These are phyloP conservation scores for Tenthredo livida DNA, from an alignment of 2,888 invertebrate species.

Conservation along the genomic window DNA sequence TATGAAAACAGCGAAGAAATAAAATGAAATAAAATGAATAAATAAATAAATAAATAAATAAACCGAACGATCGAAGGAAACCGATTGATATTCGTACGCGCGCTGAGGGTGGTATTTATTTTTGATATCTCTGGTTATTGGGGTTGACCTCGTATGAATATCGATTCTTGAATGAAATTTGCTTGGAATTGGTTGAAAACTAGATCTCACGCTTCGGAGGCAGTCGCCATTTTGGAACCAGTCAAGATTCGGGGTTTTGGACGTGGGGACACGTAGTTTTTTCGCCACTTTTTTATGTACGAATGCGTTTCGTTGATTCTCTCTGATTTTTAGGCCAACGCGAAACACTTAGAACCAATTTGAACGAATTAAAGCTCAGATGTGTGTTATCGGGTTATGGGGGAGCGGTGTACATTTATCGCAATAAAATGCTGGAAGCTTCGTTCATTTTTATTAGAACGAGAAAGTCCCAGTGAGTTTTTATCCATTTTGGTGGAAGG, in stretches of 20 bases:
- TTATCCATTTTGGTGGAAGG: constrained; percentile 45
- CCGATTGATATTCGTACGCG: constrained; percentile 8
- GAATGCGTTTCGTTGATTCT: not conserved
- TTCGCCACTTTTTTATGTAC: not conserved
- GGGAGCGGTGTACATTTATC: not conserved
- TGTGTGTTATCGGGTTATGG: not conserved
- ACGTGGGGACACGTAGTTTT: too few species aligned
- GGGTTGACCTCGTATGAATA: constrained; percentile 48
- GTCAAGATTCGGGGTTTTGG: constrained; percentile 35
- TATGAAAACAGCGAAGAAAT: not conserved
- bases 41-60: constrained; percentile 6
- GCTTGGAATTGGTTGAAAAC: constrained; percentile 49
- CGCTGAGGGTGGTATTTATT: constrained; percentile 1
- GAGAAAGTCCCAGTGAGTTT: constrained; percentile 45
- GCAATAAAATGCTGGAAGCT: constrained; percentile 37
- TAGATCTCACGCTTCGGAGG: constrained; percentile 49
- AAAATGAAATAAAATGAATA: not conserved
- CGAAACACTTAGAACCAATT: not conserved
- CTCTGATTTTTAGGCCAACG: not conserved
- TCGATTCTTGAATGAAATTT: constrained; percentile 47
- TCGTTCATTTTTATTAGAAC: constrained; percentile 43
- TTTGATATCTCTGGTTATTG: constrained; percentile 32
- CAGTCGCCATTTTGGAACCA: constrained; percentile 50
- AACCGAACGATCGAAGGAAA: constrained; percentile 11
- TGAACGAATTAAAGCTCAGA: not conserved